Percentiles rank a stretch among this genome's conserved stretches.
These are phyloP conservation scores for Sycon ciliatum DNA, from an alignment of 37 sponge, comb jelly and placozoan genomes.

Conservation along the genomic window DNA sequence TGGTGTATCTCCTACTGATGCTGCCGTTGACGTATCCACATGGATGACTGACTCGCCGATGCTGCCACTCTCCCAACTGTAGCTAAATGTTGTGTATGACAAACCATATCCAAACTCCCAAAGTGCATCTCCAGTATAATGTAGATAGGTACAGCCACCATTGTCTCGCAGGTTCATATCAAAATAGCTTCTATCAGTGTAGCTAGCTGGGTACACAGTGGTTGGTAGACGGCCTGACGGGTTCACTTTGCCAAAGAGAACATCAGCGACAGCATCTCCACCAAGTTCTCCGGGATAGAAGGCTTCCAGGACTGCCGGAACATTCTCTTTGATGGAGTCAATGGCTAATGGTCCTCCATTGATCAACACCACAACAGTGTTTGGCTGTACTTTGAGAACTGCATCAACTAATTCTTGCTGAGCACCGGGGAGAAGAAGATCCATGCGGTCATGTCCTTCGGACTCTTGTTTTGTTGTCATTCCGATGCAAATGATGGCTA, in stretches of 20 bases:
- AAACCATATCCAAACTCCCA: background rate
- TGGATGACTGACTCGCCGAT: background rate
- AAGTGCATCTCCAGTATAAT: background rate
- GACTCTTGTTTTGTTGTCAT: background rate
- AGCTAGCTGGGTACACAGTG: conserved; percentile 13
- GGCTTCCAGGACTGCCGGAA: conserved; percentile 45
- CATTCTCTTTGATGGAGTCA: conserved; percentile 1
- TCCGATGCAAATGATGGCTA: background rate
- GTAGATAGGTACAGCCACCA: background rate
- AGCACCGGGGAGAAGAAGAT: conserved; percentile 35
- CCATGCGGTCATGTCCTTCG: background rate
- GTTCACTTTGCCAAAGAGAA: conserved; percentile 47
- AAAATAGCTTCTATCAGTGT: background rate
- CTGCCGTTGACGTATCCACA: no score
- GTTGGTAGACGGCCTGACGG: conserved; percentile 52
- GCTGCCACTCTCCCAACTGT: background rate
- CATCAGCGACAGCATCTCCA: conserved; percentile 51
- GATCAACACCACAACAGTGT: conserved; percentile 39
- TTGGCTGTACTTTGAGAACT: conserved; percentile 9
- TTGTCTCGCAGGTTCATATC: background rate
- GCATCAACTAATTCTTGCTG: conserved; percentile 34
- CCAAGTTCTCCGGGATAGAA: conserved; percentile 64
- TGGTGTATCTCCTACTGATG: background rate
- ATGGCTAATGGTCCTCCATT: conserved; percentile 59
- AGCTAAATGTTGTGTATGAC: conserved; percentile 1